A percentile compares a stretch with the other conserved stretches of the same genome.
Evolutionary conservation across 2,113 vertebrate genomes (phyloP).

Genomic region (Guaruba guarouba): DNA sequence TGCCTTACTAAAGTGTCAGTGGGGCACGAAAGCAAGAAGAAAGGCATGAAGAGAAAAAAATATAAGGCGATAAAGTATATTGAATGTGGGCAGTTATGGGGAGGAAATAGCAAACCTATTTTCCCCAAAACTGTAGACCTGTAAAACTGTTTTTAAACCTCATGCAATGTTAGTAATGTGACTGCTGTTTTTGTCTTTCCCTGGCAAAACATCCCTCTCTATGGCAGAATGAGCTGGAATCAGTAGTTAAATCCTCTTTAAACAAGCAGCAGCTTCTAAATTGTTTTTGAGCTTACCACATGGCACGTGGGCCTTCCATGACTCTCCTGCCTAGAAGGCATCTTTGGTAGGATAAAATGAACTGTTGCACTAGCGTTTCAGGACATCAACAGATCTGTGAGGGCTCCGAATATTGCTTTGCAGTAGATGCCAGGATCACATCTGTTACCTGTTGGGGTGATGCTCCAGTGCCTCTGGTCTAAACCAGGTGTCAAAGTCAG

Average conservation of each 20-base stretch:
- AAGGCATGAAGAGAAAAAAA: background rate
- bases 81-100: background rate
- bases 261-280: constrained; percentile 39
- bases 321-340: constrained; percentile 9
- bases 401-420: background rate
- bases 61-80: background rate
- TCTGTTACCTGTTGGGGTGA: constrained; percentile 5
- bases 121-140: background rate
- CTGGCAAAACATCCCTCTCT: background rate
- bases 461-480: background rate
- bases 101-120: background rate
- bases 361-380: background rate
- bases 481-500: background rate
- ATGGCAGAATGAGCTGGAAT: constrained; percentile 36
- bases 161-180: background rate
- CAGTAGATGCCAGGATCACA: constrained; percentile 12
- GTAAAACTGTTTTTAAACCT: background rate
- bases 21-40: background rate
- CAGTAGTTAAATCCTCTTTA: constrained; percentile 46
- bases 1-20: background rate
- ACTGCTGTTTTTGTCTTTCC: background rate
- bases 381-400: background rate
- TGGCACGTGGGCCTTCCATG: background rate
- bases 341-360: background rate
- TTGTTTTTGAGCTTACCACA: constrained; percentile 22